A percentile compares a stretch with the other conserved stretches of the same genome.
Conservation (phyloP, 1,140 invertebrate species). For the Conus betulinus region DNA sequence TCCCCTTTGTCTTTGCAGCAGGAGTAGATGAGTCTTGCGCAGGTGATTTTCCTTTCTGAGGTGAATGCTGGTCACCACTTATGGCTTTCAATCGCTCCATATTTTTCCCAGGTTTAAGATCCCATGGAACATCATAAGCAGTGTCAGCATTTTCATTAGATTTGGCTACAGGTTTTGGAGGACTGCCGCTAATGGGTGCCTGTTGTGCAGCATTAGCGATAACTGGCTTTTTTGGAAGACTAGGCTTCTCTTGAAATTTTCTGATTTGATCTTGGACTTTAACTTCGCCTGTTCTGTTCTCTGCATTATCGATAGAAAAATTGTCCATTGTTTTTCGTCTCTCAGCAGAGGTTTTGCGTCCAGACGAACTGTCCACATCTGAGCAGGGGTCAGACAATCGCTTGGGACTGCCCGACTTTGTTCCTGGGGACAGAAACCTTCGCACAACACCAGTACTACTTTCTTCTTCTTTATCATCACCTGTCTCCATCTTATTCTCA, state of each 20-base stretch:
- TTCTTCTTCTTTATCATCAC: not conserved
- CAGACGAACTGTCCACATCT: not conserved
- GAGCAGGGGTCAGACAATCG: constrained; percentile 21
- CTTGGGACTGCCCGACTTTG: not conserved
- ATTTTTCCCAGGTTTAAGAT: constrained; percentile 7
- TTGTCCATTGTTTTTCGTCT: constrained; percentile 29
- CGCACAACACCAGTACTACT: not conserved
- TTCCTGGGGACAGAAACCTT: constrained; percentile 14
- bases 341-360: not conserved
- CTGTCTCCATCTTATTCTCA: not conserved
- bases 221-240: constrained; percentile 25
- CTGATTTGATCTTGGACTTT: constrained; percentile 14
- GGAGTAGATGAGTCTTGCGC: not conserved
- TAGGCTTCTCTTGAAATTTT: constrained; percentile 30
- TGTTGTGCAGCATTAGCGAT: not conserved
- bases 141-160: not conserved
- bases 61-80: not conserved
- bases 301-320: not conserved
- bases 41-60: not conserved
- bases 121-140: constrained; percentile 28
- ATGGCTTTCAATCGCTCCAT: constrained; percentile 22
- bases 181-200: not conserved
- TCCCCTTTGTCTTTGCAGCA: not conserved
- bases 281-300: not conserved
- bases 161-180: not conserved